Conservation (phyloP, 2,888 invertebrate genomes). For the Drosophila emarginata region DNA sequence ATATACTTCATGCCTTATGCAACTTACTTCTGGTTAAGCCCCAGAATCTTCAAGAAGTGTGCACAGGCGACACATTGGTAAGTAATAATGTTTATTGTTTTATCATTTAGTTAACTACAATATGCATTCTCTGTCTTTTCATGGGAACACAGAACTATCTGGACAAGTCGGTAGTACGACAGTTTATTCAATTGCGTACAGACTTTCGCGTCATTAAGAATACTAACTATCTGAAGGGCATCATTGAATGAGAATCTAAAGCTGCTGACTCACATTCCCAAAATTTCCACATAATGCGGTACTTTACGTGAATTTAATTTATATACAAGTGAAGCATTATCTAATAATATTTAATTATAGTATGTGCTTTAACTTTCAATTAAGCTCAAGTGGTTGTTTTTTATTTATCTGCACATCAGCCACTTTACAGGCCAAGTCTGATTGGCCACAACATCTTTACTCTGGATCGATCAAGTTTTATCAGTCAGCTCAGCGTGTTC, state of each 20-base stretch:
- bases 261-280: constrained; percentile 62
- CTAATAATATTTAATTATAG: constrained; percentile 42
- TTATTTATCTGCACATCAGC: constrained; percentile 41
- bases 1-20: constrained; percentile 96
- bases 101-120: background rate
- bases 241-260: constrained; percentile 80
- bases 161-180: constrained; percentile 93
- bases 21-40: constrained; percentile 97
- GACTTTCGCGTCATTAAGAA: constrained; percentile 95
- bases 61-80: constrained; percentile 96
- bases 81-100: constrained; percentile 75
- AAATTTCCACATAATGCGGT: constrained; percentile 35
- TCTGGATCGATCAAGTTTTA: constrained; percentile 34
- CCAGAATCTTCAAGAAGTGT: constrained; percentile 97
- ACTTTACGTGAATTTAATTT: constrained; percentile 39
- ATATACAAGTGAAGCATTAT: constrained; percentile 45
- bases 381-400: constrained; percentile 52
- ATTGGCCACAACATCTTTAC: constrained; percentile 7
- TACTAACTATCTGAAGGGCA: constrained; percentile 85
- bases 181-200: constrained; percentile 96
- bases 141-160: constrained; percentile 88
- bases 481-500: constrained; percentile 28
- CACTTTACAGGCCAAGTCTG: constrained; percentile 20
- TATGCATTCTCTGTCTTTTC: constrained; percentile 10
- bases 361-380: constrained; percentile 55